Base-by-base conservation (phyloP, 2,888 invertebrate species). In the Pimpla rufipes region DNA sequence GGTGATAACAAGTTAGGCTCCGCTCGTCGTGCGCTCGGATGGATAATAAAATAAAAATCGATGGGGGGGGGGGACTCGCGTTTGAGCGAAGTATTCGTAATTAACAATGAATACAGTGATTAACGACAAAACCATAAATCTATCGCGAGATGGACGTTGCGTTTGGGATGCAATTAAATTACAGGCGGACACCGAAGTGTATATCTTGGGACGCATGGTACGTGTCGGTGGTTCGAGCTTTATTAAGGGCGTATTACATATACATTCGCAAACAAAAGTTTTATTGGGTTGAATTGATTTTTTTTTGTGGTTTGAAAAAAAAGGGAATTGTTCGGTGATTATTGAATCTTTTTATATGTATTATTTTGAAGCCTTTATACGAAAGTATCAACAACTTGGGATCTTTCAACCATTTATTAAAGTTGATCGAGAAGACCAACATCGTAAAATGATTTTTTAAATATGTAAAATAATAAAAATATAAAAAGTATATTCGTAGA, bases 41-140 rank as follows among this genome's bases (percentile, higher is more conserved):
- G 4, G 45, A 70, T 62, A 35, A 35, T n/a, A 40, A 62, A 37
- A 68, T 23, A 11, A 23, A 62, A 29, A 29, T 29, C 2, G 29
- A 29, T 5, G 29, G 35, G 37, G 62, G 29, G 5, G 3, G 29
- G 35, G 37, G 62, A 35, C 21, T 57, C 77, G 7, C 18, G 77
- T 47, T 42, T 62, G 59, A 77, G 47, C 23, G 62, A 68, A 78
- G 40, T 57, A 78, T 79, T 67, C 47, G 40, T 67, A 42, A 79
- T 67, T 23, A 66, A 73, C 67, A 13, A 57, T 67, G 23, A 68
- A 71, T 71, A 23, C 23, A 47, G 67, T 67, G 21, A 40, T 66
- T 45, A 23, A 37, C 21, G 70, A 40, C 40, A n/a, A 55, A 55
- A 70, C 40, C 52, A 40, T 70, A 55, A 70, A 70, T 70, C 42